Evolutionary conservation across 2,113 vertebrate genomes (phyloP), one percentile per base, ranked within the genome.

Genomic region (Delphinus delphis): DNA sequence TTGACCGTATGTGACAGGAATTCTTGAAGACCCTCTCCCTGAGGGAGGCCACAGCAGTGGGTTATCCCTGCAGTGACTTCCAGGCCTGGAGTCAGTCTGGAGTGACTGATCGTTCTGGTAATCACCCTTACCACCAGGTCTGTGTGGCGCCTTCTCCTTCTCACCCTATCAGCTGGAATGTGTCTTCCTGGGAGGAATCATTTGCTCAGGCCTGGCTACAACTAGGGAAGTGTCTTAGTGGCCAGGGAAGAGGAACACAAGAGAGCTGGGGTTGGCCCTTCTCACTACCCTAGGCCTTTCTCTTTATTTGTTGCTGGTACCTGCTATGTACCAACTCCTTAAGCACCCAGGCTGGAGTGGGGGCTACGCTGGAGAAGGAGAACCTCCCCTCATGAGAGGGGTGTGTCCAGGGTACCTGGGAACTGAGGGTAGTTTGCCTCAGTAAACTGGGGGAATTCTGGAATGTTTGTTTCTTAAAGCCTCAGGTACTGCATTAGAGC

Each of bases 381-480:
- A 91, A 68, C 21, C 47, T 77, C 3, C 25, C 4, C 8, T 70
- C 14, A 25, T 71, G 60, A 76, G 62, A 86, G 15, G 23, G 7
- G 5, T 87, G 17, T 91, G 20, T 96, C 60, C 82, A 62, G 8
- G 17, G 28, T 90, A 3, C 62, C n/a, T 79, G 50, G 36, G 15
- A 87, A 90, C 33, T 67, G 26, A 97, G 15, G 36, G 15, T n/a
- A 68, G 11, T 86, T 83, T 96, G 44, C 60, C 47, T 95, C 33
- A 36, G 84, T 70, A 93, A 95, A 93, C 6, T 77, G 31, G 26
- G 10, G 4, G 2, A 20, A 93, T 94, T 97, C n/a, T 65, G 41
- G 10, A 65, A 28, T 88, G 47, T 76, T 96, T 83, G 33, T 95
- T 90, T 93, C 73, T 71, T 83, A 68, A 44, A 95, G 36, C 18